Conservation (phyloP, 1,140 invertebrate genomes). For the Akabosia matsudoensis region DNA sequence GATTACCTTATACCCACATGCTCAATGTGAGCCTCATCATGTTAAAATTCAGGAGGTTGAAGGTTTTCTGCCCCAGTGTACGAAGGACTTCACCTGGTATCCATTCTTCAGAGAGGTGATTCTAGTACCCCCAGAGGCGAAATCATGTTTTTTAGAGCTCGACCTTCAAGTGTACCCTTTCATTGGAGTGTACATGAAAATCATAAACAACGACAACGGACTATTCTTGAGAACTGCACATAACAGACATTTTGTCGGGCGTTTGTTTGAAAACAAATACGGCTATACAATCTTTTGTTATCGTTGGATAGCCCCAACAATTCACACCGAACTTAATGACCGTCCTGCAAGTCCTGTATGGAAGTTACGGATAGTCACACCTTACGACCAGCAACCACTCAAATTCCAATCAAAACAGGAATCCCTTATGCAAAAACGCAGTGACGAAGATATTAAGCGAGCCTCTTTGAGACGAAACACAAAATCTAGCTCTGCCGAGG, state of each 20-base stretch:
- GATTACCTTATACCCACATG: neutral
- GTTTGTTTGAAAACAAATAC: neutral
- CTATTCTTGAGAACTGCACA: neutral
- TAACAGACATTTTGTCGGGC: neutral
- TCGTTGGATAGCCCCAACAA: neutral
- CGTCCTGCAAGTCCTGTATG: neutral
- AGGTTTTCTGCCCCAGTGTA: neutral
- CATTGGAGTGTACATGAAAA: neutral
- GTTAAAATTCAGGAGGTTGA: conserved; percentile 12
- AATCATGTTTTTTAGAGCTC: neutral
- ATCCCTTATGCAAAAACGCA: neutral
- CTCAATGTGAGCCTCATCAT: neutral
- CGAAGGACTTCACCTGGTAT: neutral
- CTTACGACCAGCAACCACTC: neutral
- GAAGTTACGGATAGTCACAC: neutral
- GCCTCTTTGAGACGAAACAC: neutral
- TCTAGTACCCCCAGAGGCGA: neutral
- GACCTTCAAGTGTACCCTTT: neutral
- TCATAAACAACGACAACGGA: conserved; percentile 17
- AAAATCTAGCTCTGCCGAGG: too few relatives aligned
- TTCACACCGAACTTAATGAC: neutral
- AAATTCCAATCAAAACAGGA: neutral
- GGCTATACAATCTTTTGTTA: conserved; percentile 9
- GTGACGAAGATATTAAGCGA: neutral
- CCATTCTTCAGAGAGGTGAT: neutral